Evolutionary conservation across 2,888 invertebrate genomes (phyloP).

Genomic region (Molorchus minor): DNA sequence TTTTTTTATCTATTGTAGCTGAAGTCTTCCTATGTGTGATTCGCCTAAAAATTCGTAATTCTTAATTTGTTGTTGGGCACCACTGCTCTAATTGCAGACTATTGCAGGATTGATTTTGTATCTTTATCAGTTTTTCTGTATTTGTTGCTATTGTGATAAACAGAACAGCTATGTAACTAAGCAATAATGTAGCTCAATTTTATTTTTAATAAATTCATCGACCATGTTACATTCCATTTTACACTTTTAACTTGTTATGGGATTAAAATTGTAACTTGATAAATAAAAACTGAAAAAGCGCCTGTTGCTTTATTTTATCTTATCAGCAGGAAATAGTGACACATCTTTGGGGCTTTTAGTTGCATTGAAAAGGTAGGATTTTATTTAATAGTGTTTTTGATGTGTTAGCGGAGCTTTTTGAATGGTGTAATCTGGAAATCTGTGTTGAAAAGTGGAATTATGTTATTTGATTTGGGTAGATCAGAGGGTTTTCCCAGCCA

Average conservation of each 20-base stretch:
- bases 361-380: neutral
- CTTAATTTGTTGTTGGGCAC: too few relatives aligned
- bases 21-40: too few relatives aligned
- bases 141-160: constrained; percentile 39
- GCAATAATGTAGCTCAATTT: constrained; percentile 36
- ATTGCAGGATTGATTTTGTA: neutral
- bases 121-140: constrained; percentile 16
- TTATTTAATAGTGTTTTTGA: too few relatives aligned
- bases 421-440: too few relatives aligned
- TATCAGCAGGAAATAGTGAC: constrained; percentile 32
- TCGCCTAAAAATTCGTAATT: too few relatives aligned
- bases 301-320: constrained; percentile 14
- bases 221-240: constrained; percentile 35
- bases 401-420: too few relatives aligned
- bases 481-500: constrained; percentile 61
- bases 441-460: constrained; percentile 28
- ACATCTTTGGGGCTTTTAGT: constrained; percentile 5
- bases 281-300: constrained; percentile 22
- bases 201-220: constrained; percentile 31
- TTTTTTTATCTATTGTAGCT: too few relatives aligned
- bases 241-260: constrained; percentile 27
- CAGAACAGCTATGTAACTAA: constrained; percentile 29
- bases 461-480: constrained; percentile 57
- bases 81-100: too few relatives aligned
- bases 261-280: constrained; percentile 20